Percentiles rank a stretch among this genome's conserved stretches.
phyloP scores from a whole-genome alignment of 2,113 vertebrate species.

The Cephalopterus ornatus region DNA sequence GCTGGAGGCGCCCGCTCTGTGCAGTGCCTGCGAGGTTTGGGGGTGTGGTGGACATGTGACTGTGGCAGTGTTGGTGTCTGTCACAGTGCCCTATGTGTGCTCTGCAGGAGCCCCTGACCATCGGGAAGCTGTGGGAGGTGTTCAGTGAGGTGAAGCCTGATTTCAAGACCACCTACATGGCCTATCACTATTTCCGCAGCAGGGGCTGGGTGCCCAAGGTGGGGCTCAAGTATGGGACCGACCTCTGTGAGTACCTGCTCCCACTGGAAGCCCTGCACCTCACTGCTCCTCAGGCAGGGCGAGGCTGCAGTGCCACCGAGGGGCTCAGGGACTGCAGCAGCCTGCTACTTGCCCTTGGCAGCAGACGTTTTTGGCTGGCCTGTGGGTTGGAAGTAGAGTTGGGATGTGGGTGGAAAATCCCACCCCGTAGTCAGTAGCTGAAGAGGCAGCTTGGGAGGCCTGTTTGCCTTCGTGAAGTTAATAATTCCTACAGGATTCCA shows the following conservation, averaged over 20 bases:
- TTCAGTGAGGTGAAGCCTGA: constrained; percentile 76
- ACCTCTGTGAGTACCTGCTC: constrained; percentile 83
- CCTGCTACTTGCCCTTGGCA: neutral
- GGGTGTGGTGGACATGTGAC: no score
- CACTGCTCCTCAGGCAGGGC: neutral
- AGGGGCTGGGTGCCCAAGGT: constrained; percentile 94
- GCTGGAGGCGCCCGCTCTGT: neutral
- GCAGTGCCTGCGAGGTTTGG: neutral
- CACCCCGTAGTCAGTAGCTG: neutral
- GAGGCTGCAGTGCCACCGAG: neutral
- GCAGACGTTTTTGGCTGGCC: neutral
- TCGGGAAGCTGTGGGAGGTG: constrained; percentile 82
- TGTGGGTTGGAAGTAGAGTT: neutral
- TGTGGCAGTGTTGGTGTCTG: no score
- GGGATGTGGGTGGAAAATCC: neutral
- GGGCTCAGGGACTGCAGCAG: neutral
- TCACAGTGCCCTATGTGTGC: neutral
- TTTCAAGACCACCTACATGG: constrained; percentile 85
- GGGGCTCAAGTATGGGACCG: constrained; percentile 90
- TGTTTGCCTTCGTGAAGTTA: neutral
- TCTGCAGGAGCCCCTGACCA: constrained; percentile 77
- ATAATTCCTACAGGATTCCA: neutral
- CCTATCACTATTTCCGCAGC: constrained; percentile 89
- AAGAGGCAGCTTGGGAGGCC: neutral
- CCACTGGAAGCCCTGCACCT: neutral